Percentiles rank a stretch among this genome's conserved stretches.
phyloP scores from a whole-genome alignment of 2,888 invertebrate species.

The Nowickia ferox region DNA sequence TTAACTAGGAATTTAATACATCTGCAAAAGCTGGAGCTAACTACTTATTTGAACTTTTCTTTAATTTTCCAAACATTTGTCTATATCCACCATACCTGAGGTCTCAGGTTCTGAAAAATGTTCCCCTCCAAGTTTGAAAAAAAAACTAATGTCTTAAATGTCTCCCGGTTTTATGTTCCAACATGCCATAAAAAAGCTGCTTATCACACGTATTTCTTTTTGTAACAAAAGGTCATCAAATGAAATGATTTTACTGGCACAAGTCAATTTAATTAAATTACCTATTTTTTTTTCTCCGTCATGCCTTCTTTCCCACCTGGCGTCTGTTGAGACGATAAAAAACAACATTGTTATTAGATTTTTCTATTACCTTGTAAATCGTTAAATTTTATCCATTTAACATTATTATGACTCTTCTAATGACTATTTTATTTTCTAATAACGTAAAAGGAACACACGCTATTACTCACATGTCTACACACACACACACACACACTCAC shows the following conservation, averaged over 20 bases:
- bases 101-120: neutral
- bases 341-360: slow-evolving; percentile 35
- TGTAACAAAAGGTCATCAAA: slow-evolving; percentile 2
- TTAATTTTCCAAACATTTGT: no score
- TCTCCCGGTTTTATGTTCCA: neutral
- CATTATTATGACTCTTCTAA: slow-evolving; percentile 41
- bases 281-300: neutral
- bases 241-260: neutral
- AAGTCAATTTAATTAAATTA: slow-evolving; percentile 23
- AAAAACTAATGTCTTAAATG: neutral
- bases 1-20: no score
- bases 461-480: neutral
- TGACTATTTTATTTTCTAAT: slow-evolving; percentile 20
- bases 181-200: neutral
- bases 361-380: slow-evolving; percentile 34
- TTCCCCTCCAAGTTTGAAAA: no score
- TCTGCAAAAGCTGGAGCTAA: no score
- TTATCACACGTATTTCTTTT: neutral
- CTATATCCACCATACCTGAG: no score
- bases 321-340: neutral
- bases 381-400: slow-evolving; percentile 38
- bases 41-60: no score
- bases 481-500: neutral
- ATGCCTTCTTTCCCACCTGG: neutral
- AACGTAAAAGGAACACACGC: neutral